These are phyloP conservation scores for Zosterops japonicus DNA, from an alignment of 2,113 vertebrate genomes.

Conservation along the genomic window DNA sequence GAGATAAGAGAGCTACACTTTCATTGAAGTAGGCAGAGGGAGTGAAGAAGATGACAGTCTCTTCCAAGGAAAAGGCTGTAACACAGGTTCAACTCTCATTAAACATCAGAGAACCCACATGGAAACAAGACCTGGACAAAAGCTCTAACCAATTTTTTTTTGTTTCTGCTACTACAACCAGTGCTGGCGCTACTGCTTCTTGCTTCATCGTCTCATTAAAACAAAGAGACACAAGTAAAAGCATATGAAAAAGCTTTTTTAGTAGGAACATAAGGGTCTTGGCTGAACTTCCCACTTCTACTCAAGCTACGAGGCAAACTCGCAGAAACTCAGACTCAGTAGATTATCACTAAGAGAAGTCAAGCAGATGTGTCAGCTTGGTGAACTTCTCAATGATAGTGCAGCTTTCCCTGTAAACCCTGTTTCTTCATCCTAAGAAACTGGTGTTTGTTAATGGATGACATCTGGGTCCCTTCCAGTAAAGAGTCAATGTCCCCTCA, in stretches of 20 bases:
- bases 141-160: background rate
- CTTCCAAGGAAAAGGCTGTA: background rate
- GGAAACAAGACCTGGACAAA: background rate
- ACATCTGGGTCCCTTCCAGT: background rate
- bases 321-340: background rate
- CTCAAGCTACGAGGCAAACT: background rate
- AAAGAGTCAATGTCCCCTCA: background rate
- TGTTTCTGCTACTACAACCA: background rate
- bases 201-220: background rate
- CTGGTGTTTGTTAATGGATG: background rate
- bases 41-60: background rate
- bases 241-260: background rate
- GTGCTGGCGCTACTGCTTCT: background rate
- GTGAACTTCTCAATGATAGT: background rate
- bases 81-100: background rate
- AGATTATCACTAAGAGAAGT: background rate
- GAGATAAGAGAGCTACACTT: background rate
- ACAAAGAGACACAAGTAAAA: background rate
- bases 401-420: background rate
- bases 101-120: background rate
- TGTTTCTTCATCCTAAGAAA: background rate
- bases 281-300: background rate
- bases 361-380: background rate
- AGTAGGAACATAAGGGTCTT: background rate
- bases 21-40: background rate